These are phyloP conservation scores for Malurus leucopterus DNA, from an alignment of 2,797 vertebrate species.

Conservation along the genomic window DNA sequence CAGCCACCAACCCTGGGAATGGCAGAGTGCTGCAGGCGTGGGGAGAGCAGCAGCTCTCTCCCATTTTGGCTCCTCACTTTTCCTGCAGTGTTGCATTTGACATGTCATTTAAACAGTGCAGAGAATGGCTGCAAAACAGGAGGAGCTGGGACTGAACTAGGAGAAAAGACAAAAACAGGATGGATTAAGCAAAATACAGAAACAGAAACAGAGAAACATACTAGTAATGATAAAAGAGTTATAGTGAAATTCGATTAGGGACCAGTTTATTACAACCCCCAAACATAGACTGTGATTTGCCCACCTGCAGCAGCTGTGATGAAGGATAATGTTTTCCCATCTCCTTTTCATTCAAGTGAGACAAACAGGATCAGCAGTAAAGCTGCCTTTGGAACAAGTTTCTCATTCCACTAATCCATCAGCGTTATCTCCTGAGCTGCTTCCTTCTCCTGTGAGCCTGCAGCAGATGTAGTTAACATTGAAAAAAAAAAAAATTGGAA, in stretches of 20 bases:
- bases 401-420: slow-evolving; percentile 42
- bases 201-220: not conserved
- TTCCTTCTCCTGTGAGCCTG: not conserved
- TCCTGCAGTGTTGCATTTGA: not conserved
- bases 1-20: not conserved
- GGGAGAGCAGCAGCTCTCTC: not conserved
- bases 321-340: slow-evolving; percentile 4
- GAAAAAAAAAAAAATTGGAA: not conserved
- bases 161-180: not conserved
- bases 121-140: not conserved
- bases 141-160: not conserved
- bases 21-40: not conserved
- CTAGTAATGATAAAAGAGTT: not conserved
- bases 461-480: not conserved
- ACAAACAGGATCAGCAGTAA: slow-evolving; percentile 30
- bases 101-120: not conserved
- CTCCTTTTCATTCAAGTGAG: not conserved
- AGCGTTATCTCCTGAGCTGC: not conserved
- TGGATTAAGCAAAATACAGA: not conserved
- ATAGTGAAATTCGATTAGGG: not conserved
- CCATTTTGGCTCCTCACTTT: not conserved
- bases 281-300: not conserved
- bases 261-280: not conserved
- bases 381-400: slow-evolving; percentile 23
- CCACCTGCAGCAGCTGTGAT: not conserved